Conservation (phyloP, 1,140 invertebrate genomes). For the Heliconius hermathena region DNA sequence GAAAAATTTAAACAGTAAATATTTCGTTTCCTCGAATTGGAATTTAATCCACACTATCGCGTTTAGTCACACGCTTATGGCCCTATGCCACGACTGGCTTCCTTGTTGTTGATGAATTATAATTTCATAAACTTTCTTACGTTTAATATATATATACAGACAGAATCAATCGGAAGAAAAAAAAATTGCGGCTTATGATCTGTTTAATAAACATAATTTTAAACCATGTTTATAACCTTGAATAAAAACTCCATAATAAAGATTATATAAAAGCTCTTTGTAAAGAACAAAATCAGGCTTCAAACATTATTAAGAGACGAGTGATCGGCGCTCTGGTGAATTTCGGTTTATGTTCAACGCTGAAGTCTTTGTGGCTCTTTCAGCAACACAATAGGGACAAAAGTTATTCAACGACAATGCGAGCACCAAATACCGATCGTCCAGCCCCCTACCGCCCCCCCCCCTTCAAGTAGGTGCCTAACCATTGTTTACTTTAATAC, state of each 20-base stretch:
- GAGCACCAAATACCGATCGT: constrained; percentile 82
- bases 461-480: constrained; percentile 59
- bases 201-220: not conserved
- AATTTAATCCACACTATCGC: too few species aligned
- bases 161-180: too few species aligned
- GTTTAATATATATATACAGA: too few species aligned
- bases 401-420: constrained; percentile 83
- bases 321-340: constrained; percentile 80
- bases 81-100: too few species aligned
- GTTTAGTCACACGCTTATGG: too few species aligned
- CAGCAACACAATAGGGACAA: constrained; percentile 82
- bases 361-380: constrained; percentile 81
- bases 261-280: constrained; percentile 36
- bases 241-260: constrained; percentile 32
- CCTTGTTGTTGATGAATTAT: too few species aligned
- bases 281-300: constrained; percentile 44
- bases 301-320: constrained; percentile 73
- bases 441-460: constrained; percentile 56
- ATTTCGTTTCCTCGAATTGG: too few species aligned
- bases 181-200: too few species aligned
- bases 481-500: constrained; percentile 81
- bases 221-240: not conserved
- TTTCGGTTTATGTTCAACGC: constrained; percentile 82
- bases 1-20: too few species aligned
- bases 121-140: too few species aligned